A percentile compares a stretch with the other conserved stretches of the same genome.
Evolutionary conservation across 1,140 invertebrate genomes (phyloP).

Genomic region (Macrocentrus cingulum): DNA sequence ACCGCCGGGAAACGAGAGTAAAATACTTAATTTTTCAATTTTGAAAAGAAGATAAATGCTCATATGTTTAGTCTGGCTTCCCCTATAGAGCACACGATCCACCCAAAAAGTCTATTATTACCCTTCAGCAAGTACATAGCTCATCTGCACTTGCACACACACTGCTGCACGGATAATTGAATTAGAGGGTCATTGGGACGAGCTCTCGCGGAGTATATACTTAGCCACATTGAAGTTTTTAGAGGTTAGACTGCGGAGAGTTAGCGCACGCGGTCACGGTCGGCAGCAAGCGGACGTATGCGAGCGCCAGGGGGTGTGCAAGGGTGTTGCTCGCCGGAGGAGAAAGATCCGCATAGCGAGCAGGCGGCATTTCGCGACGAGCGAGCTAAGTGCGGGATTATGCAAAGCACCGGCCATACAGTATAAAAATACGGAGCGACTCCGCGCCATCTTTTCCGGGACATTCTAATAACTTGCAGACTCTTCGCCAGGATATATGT

Average conservation of each 20-base stretch:
- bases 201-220: no score
- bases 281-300: slow-evolving; percentile 11
- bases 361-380: slow-evolving; percentile 52
- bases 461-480: slow-evolving; percentile 59
- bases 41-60: no score
- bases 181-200: no score
- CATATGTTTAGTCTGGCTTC: no score
- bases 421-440: slow-evolving; percentile 62
- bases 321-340: slow-evolving; percentile 30
- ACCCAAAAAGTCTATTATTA: no score
- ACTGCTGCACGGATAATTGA: no score
- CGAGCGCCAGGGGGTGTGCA: slow-evolving; percentile 4
- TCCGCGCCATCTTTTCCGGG: slow-evolving; percentile 61
- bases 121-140: no score
- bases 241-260: slow-evolving; percentile 3
- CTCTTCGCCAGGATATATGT: neutral
- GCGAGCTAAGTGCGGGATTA: slow-evolving; percentile 61
- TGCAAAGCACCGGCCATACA: slow-evolving; percentile 61
- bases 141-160: no score
- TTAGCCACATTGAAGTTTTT: neutral
- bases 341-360: slow-evolving; percentile 53
- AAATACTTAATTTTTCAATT: no score
- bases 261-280: slow-evolving; percentile 15
- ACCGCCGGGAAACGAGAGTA: no score
- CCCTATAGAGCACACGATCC: no score